These are phyloP conservation scores for Tetrax tetrax DNA, from an alignment of 2,113 vertebrate species.

Conservation along the genomic window DNA sequence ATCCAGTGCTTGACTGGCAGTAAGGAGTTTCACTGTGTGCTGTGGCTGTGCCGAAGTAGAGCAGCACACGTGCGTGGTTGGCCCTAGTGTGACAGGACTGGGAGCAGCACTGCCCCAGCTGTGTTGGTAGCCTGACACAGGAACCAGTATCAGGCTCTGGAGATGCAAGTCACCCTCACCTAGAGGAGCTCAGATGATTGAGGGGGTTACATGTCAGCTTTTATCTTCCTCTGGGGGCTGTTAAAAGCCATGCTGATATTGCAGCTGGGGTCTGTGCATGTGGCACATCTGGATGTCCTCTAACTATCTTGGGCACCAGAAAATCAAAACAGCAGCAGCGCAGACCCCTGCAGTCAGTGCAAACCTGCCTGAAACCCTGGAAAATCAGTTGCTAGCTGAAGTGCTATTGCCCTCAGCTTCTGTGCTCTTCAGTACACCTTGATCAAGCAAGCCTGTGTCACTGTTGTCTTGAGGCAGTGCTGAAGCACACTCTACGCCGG, in stretches of 20 bases:
- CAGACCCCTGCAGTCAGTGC: not conserved
- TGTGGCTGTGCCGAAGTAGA: fast-evolving
- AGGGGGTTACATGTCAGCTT: not conserved
- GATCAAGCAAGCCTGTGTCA: not conserved
- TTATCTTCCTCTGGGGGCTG: not conserved
- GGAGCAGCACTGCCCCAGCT: not conserved
- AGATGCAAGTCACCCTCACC: not conserved
- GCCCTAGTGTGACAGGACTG: not conserved
- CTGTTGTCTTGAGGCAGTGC: not conserved
- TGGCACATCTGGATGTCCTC: slow-evolving; percentile 7
- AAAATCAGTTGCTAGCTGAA: not conserved
- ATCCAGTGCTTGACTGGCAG: not conserved
- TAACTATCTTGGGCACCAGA: not conserved
- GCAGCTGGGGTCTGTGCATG: not conserved
- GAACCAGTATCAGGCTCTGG: not conserved
- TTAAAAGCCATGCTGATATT: slow-evolving; percentile 22
- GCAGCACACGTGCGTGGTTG: fast-evolving
- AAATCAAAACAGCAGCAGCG: not conserved
- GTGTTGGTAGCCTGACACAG: not conserved
- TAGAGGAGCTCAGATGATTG: not conserved
- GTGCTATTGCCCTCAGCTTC: not conserved
- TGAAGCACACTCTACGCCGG: not conserved
- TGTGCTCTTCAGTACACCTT: not conserved
- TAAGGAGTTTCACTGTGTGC: not conserved
- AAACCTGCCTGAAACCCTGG: not conserved